Evolutionary conservation across 2,113 vertebrate genomes (phyloP), one percentile per base, ranked within the genome.

Genomic region (Centropristis striata): DNA sequence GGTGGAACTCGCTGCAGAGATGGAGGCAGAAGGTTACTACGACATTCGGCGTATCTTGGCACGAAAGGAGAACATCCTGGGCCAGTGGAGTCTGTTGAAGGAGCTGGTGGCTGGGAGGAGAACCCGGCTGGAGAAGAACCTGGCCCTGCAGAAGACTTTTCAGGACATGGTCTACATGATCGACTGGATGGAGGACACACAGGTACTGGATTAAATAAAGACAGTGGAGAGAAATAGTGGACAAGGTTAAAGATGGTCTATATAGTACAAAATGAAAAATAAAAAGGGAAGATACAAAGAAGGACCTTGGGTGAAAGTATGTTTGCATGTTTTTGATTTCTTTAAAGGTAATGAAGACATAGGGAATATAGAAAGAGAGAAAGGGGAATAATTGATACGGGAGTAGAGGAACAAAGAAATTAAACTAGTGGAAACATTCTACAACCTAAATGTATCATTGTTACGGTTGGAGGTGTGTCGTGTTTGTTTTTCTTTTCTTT

Each of bases 151-250:
- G 94, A 98, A 96, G 79, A 96, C 97, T 82, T 99, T 99, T 85
- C 98, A 99, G 90, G 98, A 99, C 84, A 99, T 99, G 98, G 98
- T 98, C 73, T 97, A 98, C 92, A 99, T 99, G 98, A 98, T 99
- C 0, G 97, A 98, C 91, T 99, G 98, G 98, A 99, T 99, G 98
- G 98, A 99, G 87, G 98, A 98, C 82, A 97, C 96, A 90, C 97
- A 99, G 96, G 97, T 98, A 80, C 4, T 8, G 9, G 15, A n/a
- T n/a, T n/a, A n/a, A n/a, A n/a, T n/a, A n/a, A n/a, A 51, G 53
- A 23, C n/a, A 13, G 10, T 23, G 41, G 59, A 39, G 37, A 23
- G 28, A 13, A 57, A 25, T 5, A 44, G 59, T 50, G 51, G 25
- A 39, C 10, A 18, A 13, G 4, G 37, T 44, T 21, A 44, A 53